Base-by-base conservation (phyloP, 2,113 vertebrate species). In the Engystomops pustulosus region DNA sequence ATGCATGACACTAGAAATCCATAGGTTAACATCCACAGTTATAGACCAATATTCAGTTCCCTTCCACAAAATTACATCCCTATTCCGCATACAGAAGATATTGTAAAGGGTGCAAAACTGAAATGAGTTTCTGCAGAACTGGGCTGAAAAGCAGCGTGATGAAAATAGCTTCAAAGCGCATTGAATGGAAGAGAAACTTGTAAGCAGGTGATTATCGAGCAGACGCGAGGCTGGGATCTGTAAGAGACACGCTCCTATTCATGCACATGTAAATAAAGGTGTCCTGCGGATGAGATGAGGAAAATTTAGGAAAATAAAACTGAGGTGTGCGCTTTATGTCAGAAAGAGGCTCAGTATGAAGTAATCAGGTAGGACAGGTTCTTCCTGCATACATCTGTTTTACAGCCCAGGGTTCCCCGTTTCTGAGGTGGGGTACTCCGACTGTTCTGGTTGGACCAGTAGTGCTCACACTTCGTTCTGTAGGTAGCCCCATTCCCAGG, bases 161-260 rank as follows among this genome's bases (percentile, higher is more conserved):
- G 47, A 53, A 76, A 76, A 76, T 53, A 76, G 36, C 72, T 53
- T 76, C 47, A 76, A 53, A 76, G 72, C 9, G 0, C 17, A 53
- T n/a, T 2, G 27, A 76, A 76, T 32, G 47, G 72, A 53, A 53
- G 3, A 8, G 30, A 76, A 34, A 76, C 71, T 51, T 51, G 27
- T 49, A 75, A 32, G 71, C 47, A 32, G 72, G 27, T 53, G 47
- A 76, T 76, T 76, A 76, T n/a, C 27, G 30, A 76, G 30, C 72
- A 34, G 72, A 53, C 72, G 27, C 5, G 47, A 20, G 18, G 27
- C 27, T 34, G 72, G 25, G 34, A 45, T 27, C 41, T 47, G 34
- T 74, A 74, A 53, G 34, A 18, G 30, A 76, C 9, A 17, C 7
- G 18, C 30, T 76, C 51, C 9, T 76, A 76, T 53, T 53, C 45